Conservation (phyloP, 2,797 vertebrate species). For the Eulemur coronatus region DNA sequence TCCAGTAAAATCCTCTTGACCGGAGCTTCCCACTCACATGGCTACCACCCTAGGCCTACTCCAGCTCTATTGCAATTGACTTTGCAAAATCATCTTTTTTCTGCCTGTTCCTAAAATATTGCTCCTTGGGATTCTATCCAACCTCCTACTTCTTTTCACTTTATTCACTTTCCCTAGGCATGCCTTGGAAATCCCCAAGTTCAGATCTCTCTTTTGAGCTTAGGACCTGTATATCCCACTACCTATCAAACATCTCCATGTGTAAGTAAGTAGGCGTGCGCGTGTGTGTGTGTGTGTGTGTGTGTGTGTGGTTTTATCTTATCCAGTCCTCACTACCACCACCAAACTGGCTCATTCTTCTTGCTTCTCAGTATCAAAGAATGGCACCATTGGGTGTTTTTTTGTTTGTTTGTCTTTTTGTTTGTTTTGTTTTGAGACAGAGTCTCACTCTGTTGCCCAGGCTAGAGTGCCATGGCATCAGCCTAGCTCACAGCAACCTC, state of each 20-base stretch:
- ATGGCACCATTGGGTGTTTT: neutral
- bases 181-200: neutral
- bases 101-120: neutral
- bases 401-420: no score
- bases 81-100: neutral
- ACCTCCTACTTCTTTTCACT: neutral
- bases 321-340: neutral
- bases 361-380: neutral
- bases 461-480: no score
- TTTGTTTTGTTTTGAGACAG: no score
- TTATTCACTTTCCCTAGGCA: neutral
- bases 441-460: no score
- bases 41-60: neutral
- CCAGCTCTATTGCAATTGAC: neutral
- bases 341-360: neutral
- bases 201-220: neutral
- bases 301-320: neutral
- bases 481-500: no score
- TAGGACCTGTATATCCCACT: neutral
- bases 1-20: neutral
- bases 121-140: neutral
- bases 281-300: no score
- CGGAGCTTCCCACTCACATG: neutral
- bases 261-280: no score
- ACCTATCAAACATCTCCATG: neutral